Evolutionary conservation across 2,888 invertebrate genomes (phyloP).

Genomic region (Thumatha senex): DNA sequence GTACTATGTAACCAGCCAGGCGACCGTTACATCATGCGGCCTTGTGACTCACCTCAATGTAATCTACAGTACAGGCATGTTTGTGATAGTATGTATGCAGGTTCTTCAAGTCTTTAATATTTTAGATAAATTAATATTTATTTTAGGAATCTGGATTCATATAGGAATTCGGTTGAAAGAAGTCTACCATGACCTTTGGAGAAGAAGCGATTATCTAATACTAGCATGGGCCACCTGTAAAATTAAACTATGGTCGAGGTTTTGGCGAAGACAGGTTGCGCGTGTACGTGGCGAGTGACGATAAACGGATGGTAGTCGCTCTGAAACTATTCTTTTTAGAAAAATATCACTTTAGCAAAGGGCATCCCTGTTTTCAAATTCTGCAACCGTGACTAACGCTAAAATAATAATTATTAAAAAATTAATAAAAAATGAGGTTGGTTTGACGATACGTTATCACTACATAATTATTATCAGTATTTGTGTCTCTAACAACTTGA

Average conservation of each 20-base stretch:
- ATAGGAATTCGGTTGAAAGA: neutral
- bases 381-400: too few relatives aligned
- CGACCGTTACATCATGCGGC: slow-evolving; percentile 44
- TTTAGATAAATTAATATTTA: neutral
- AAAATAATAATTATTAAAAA: too few relatives aligned
- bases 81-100: slow-evolving; percentile 8
- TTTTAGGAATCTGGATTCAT: neutral
- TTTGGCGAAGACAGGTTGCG: too few relatives aligned
- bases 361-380: too few relatives aligned
- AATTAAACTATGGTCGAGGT: too few relatives aligned
- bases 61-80: slow-evolving; percentile 9
- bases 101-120: neutral
- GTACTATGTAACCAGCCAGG: slow-evolving; percentile 15
- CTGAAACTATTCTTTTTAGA: too few relatives aligned
- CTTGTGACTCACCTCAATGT: slow-evolving; percentile 46
- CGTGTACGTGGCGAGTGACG: too few relatives aligned
- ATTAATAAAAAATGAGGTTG: too few relatives aligned
- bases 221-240: too few relatives aligned
- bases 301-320: too few relatives aligned
- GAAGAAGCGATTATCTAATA: too few relatives aligned
- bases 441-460: neutral
- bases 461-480: slow-evolving; percentile 3
- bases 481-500: neutral
- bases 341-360: too few relatives aligned
- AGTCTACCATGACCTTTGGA: neutral